Conservation (phyloP, 2,113 vertebrate genomes). For the Vidua macroura region DNA sequence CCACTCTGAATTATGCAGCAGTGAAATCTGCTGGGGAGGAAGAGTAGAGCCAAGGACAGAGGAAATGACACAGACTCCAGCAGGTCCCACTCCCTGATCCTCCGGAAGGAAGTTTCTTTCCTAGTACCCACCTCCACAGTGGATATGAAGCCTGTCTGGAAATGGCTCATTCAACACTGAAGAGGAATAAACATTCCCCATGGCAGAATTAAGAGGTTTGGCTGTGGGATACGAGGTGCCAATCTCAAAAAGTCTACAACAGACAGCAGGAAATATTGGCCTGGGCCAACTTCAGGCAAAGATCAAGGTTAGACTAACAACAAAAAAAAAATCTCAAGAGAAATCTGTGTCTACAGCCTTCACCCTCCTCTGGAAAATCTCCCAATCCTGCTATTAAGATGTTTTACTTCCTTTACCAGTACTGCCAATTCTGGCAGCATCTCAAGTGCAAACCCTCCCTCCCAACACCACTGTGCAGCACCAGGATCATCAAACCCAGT, state of each 20-base stretch:
- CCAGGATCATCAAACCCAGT: not conserved
- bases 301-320: constrained; percentile 41
- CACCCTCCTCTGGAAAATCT: constrained; percentile 25
- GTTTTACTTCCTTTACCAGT: constrained; percentile 13
- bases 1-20: not conserved
- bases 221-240: constrained; percentile 11
- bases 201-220: constrained; percentile 46
- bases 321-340: not conserved
- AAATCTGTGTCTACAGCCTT: constrained; percentile 5
- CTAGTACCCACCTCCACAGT: constrained; percentile 59
- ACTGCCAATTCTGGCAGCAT: not conserved
- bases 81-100: constrained; percentile 67
- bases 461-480: not conserved
- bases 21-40: constrained; percentile 25
- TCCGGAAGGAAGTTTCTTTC: constrained; percentile 68
- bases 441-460: not conserved
- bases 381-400: constrained; percentile 14
- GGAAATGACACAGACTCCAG: constrained; percentile 62
- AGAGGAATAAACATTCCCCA: constrained; percentile 50
- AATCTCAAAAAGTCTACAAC: not conserved
- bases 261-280: not conserved
- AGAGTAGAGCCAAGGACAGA: constrained; percentile 62
- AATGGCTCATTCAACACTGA: constrained; percentile 19
- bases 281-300: constrained; percentile 24
- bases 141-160: constrained; percentile 38